Evolutionary conservation across 2,113 vertebrate genomes (phyloP), one percentile per base, ranked within the genome.

Genomic region (Trochalopteron elliotii): DNA sequence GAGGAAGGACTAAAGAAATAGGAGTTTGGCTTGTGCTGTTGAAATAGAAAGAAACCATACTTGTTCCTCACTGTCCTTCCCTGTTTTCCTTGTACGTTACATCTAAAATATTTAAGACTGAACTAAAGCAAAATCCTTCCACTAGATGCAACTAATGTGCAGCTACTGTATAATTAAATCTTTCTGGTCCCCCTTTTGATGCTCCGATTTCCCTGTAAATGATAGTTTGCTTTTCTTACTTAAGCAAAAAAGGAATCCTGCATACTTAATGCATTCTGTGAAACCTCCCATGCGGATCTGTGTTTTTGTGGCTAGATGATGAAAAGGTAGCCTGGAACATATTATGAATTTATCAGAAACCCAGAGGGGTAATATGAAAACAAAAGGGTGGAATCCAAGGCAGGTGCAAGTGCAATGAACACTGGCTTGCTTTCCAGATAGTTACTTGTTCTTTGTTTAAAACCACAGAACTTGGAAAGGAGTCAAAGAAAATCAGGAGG

Each of bases 321-420:
- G 89, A 96, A 96, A 97, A 96, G 67, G 83, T 97, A 96, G 57
- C 74, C 94, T 90, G 81, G 82, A 97, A 87, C 1, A 13, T 89
- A 90, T 86, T 90, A 96, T 39, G 91, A 92, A 97, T 97, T 87
- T 97, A 89, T 95, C 96, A 92, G 61, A 93, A 95, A 93, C 69
- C 72, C 59, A 3, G 56, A 97, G 56, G 90, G 82, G 44, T 95
- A 92, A 57, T 89, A 79, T 56, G 47, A 95, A 96, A 96, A 96
- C 72, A 95, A 94, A 93, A 89, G 35, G 11, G 52, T 57, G 49
- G 89, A 91, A 86, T 90, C 64, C 87, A 80, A 87, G 60, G 33
- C 95, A 96, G 87, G 92, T 97, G 93, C 87, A 93, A 96, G 33
- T 59, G 70, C 65, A 96, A 16, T 67, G 83, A 86, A 63, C 9